These are phyloP conservation scores for Rhynchopsitta pachyrhyncha DNA, from an alignment of 2,113 vertebrate genomes.

Conservation along the genomic window DNA sequence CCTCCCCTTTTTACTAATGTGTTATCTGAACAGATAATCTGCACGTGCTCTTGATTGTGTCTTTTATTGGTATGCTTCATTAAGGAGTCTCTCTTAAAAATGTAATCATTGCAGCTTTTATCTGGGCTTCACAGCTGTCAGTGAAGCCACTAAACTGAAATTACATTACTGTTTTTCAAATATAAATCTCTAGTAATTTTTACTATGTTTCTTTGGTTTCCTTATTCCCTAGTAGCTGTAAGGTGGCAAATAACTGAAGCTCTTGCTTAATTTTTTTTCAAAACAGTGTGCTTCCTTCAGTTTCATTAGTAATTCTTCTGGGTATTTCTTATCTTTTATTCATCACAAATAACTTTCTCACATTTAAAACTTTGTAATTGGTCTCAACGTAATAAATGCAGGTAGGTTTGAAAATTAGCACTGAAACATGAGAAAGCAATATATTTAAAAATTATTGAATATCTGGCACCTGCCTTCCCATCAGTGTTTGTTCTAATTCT, in stretches of 20 bases:
- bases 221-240: not conserved
- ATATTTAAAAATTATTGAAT: constrained; percentile 30
- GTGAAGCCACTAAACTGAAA: not conserved
- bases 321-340: constrained; percentile 1
- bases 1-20: not conserved
- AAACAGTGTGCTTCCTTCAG: not conserved
- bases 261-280: not conserved
- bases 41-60: not conserved
- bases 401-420: constrained; percentile 26
- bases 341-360: not conserved
- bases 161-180: not conserved
- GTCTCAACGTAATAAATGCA: not conserved
- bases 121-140: not conserved
- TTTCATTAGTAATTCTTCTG: not conserved
- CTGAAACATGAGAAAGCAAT: constrained; percentile 7
- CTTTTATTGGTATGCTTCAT: not conserved
- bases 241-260: not conserved
- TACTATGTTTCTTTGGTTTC: not conserved
- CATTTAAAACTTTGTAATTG: not conserved
- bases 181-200: not conserved
- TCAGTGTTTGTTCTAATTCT: constrained; percentile 3
- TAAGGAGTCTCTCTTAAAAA: not conserved
- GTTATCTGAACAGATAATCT: not conserved
- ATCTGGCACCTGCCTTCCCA: constrained; percentile 25
- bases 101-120: not conserved